Evolutionary conservation across 1,140 invertebrate genomes (phyloP).

Genomic region (Macrobrachium nipponense): DNA sequence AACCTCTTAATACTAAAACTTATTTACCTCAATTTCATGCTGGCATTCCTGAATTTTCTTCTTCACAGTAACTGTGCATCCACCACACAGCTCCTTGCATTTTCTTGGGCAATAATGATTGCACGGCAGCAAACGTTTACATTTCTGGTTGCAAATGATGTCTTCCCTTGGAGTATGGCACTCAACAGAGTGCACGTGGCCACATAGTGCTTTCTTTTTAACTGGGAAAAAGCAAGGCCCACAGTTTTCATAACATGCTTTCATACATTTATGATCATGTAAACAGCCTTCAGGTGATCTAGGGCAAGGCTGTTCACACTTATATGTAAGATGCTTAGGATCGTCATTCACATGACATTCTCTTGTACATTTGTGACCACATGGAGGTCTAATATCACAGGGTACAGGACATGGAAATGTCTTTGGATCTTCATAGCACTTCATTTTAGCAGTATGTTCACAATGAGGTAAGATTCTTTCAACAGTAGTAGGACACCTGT

Average conservation of each 20-base stretch:
- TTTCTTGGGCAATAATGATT: no score
- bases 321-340: constrained; percentile 38
- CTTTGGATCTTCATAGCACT: constrained; percentile 23
- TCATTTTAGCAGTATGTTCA: constrained; percentile 24
- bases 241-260: constrained; percentile 60
- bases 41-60: no score
- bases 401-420: neutral
- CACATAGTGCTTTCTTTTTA: constrained; percentile 18
- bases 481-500: constrained; percentile 31
- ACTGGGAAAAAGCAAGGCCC: constrained; percentile 11
- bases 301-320: constrained; percentile 36
- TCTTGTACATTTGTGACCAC: constrained; percentile 41
- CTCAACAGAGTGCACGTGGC: constrained; percentile 14
- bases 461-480: constrained; percentile 21
- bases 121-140: no score
- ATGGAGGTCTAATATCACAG: constrained; percentile 29
- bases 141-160: no score
- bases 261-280: constrained; percentile 61
- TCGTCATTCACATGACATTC: constrained; percentile 38
- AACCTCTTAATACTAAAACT: no score
- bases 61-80: no score
- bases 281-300: constrained; percentile 9
- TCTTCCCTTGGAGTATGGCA: neutral
- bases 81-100: no score
- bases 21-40: no score